Percentiles rank a stretch among this genome's conserved stretches.
Conservation (phyloP, 2,797 vertebrate species). For the Lepilemur ruficaudatus region DNA sequence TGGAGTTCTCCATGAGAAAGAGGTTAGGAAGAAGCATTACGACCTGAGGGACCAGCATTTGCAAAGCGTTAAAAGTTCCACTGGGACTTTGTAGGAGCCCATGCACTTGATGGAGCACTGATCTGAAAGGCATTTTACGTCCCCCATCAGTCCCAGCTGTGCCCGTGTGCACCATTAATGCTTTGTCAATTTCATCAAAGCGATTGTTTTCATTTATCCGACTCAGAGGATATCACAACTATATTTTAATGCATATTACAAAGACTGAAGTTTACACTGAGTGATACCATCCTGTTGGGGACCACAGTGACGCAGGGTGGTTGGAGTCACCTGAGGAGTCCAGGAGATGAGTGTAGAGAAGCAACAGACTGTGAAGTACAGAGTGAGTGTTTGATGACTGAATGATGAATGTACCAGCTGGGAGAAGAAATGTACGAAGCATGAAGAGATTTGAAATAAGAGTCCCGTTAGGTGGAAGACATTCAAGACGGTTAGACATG, state of each 20-base stretch:
- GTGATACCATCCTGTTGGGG: background rate
- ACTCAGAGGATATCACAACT: background rate
- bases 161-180: background rate
- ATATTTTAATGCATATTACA: background rate
- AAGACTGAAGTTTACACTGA: background rate
- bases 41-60: background rate
- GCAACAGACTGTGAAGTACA: background rate
- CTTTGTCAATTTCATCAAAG: background rate
- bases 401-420: background rate
- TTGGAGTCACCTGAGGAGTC: background rate
- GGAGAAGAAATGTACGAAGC: background rate
- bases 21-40: background rate
- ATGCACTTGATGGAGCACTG: background rate
- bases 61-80: background rate
- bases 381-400: background rate
- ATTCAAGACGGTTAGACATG: background rate
- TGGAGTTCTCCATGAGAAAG: background rate
- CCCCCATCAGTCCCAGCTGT: too few relatives aligned
- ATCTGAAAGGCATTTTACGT: background rate
- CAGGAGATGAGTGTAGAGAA: background rate
- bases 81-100: background rate
- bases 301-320: background rate
- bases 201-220: background rate
- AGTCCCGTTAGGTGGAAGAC: background rate
- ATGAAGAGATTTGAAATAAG: background rate